Evolutionary conservation across 2,888 invertebrate species (phyloP).

Genomic region (Clepsis dumicolana): DNA sequence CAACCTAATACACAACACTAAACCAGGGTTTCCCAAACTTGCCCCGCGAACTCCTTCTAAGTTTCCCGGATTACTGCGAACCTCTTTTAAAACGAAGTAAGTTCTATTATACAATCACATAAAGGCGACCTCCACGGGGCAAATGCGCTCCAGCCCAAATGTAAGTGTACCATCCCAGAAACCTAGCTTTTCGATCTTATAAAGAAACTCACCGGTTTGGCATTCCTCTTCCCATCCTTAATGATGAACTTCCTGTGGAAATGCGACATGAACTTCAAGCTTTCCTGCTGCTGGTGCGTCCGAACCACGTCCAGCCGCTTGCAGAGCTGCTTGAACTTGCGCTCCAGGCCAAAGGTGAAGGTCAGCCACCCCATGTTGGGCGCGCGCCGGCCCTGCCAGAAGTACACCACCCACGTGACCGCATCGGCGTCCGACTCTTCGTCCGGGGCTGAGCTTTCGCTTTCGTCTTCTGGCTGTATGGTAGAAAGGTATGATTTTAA

Average conservation of each 20-base stretch:
- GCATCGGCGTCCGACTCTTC: conserved; percentile 86
- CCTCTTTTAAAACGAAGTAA: too few species aligned
- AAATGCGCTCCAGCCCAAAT: too few species aligned
- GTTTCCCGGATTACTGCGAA: too few species aligned
- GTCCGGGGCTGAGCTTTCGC: conserved; percentile 65
- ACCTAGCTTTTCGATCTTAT: too few species aligned
- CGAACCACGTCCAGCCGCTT: conserved; percentile 92
- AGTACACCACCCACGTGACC: conserved; percentile 96
- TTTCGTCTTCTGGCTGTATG: conserved; percentile 83
- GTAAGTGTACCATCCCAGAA: too few species aligned
- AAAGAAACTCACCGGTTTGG: conserved; percentile 72
- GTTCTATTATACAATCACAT: too few species aligned
- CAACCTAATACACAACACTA: too few species aligned
- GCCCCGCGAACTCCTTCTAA: too few species aligned
- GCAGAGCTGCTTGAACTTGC: conserved; percentile 80
- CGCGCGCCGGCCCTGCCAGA: conserved; percentile 99
- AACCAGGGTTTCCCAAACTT: too few species aligned
- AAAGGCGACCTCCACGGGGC: too few species aligned
- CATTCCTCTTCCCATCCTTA: conserved; percentile 92
- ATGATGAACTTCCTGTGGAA: conserved; percentile 97
- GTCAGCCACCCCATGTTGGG: conserved; percentile 99
- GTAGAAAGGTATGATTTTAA: neutral
- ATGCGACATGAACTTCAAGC: conserved; percentile 98
- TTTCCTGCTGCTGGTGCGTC: conserved; percentile 99
- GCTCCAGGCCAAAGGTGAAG: conserved; percentile 95